phyloP scores from a whole-genome alignment of 2,888 invertebrate species.

The Tupiocoris notatus region DNA sequence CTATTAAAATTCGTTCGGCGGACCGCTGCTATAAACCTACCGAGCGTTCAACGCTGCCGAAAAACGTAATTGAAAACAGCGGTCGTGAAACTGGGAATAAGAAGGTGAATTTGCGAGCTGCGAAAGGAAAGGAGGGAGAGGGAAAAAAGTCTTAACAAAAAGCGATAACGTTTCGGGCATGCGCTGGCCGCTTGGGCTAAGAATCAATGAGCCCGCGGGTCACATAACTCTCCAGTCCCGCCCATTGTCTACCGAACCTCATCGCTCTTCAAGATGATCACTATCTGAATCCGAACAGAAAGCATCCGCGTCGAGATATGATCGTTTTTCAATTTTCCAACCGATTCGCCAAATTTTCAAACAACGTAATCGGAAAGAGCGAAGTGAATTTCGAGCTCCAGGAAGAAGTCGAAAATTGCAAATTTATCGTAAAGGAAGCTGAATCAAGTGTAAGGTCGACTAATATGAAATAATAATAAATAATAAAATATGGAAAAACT shows the following conservation, averaged over 20 bases:
- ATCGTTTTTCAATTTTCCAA: background rate
- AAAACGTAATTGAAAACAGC: slow-evolving; percentile 7
- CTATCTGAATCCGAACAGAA: background rate
- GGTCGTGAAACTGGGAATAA: background rate
- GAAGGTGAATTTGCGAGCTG: slow-evolving; percentile 2
- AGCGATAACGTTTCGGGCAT: slow-evolving; percentile 39
- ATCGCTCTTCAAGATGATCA: slow-evolving; percentile 36
- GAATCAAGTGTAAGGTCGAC: too few relatives aligned
- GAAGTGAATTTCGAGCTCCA: too few relatives aligned
- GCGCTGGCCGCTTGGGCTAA: slow-evolving; percentile 29
- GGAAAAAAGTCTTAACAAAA: slow-evolving; percentile 29
- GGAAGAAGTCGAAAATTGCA: too few relatives aligned
- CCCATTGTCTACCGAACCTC: slow-evolving; percentile 35
- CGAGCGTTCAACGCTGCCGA: background rate
- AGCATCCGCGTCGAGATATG: background rate
- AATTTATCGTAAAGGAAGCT: too few relatives aligned
- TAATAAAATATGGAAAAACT: too few relatives aligned
- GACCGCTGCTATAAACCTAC: too few relatives aligned
- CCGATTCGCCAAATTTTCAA: too few relatives aligned
- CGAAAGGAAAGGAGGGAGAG: background rate
- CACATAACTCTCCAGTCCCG: slow-evolving; percentile 35
- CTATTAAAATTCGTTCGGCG: too few relatives aligned
- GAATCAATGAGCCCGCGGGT: slow-evolving; percentile 39
- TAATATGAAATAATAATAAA: too few relatives aligned
- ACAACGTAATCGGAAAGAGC: too few relatives aligned